These are phyloP conservation scores for Labrus mixtus DNA, from an alignment of 2,113 vertebrate species.

Conservation along the genomic window DNA sequence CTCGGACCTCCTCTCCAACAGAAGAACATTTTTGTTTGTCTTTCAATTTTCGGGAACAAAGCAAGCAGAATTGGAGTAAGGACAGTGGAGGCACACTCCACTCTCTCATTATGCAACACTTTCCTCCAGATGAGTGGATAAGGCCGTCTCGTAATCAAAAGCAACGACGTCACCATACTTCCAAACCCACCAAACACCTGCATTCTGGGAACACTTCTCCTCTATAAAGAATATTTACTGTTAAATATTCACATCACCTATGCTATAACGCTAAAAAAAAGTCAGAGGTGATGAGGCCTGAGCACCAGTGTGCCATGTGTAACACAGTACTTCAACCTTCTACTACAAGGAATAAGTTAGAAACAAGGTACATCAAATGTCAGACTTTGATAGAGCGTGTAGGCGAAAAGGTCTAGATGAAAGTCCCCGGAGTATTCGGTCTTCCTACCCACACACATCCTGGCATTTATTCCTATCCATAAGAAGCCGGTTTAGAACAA, in stretches of 20 bases:
- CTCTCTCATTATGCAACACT: slow-evolving; percentile 60
- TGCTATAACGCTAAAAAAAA: slow-evolving; percentile 4
- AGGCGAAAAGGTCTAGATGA: slow-evolving; percentile 62
- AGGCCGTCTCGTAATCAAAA: slow-evolving; percentile 55
- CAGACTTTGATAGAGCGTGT: slow-evolving; percentile 49
- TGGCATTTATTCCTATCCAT: slow-evolving; percentile 77
- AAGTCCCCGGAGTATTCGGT: slow-evolving; percentile 57
- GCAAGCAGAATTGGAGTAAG: slow-evolving; percentile 61
- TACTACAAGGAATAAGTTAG: slow-evolving; percentile 50
- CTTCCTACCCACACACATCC: slow-evolving; percentile 63
- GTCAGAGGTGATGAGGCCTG: slow-evolving; percentile 34
- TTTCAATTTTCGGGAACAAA: slow-evolving; percentile 67
- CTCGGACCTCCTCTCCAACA: slow-evolving; percentile 39
- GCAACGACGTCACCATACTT: slow-evolving; percentile 24
- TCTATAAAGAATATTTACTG: not conserved
- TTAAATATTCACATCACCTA: not conserved
- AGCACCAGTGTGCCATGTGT: slow-evolving; percentile 17
- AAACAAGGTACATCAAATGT: slow-evolving; percentile 54
- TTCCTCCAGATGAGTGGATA: slow-evolving; percentile 44
- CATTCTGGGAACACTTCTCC: not conserved
- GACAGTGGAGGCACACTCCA: slow-evolving; percentile 43
- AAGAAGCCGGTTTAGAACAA: slow-evolving; percentile 63
- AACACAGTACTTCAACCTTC: slow-evolving; percentile 52
- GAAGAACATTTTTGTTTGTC: slow-evolving; percentile 54
- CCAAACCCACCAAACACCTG: not conserved